These are phyloP conservation scores for Clupea harengus DNA, from an alignment of 2,113 vertebrate genomes.

Conservation along the genomic window DNA sequence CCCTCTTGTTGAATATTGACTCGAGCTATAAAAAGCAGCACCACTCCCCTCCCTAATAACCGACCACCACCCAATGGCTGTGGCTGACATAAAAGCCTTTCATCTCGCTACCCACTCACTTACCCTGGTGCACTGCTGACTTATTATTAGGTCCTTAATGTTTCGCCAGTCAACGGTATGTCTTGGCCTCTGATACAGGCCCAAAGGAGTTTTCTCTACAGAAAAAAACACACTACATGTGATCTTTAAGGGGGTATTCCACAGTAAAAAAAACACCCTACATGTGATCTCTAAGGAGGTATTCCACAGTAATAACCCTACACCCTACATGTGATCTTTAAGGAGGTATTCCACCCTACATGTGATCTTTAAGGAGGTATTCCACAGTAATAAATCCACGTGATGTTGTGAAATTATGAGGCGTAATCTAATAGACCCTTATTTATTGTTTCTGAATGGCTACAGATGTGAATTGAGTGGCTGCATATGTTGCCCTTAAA, in stretches of 20 bases:
- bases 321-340: background rate
- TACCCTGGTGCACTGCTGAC: background rate
- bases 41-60: background rate
- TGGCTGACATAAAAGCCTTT: background rate
- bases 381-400: background rate
- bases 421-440: background rate
- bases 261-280: background rate
- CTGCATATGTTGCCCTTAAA: background rate
- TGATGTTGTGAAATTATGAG: conserved; percentile 1
- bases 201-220: background rate
- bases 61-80: background rate
- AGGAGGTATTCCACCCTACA: background rate
- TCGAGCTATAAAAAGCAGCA: background rate
- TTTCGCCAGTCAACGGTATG: background rate
- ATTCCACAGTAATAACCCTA: background rate
- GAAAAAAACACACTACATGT: background rate
- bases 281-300: background rate
- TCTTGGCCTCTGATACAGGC: background rate
- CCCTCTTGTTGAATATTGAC: background rate
- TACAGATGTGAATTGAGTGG: background rate
- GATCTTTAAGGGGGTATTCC: too few relatives aligned
- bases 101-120: background rate
- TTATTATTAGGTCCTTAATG: background rate
- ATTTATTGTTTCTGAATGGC: background rate
- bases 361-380: background rate